Evolutionary conservation across 2,797 vertebrate genomes (phyloP).

Genomic region (Phalanger gymnotis): DNA sequence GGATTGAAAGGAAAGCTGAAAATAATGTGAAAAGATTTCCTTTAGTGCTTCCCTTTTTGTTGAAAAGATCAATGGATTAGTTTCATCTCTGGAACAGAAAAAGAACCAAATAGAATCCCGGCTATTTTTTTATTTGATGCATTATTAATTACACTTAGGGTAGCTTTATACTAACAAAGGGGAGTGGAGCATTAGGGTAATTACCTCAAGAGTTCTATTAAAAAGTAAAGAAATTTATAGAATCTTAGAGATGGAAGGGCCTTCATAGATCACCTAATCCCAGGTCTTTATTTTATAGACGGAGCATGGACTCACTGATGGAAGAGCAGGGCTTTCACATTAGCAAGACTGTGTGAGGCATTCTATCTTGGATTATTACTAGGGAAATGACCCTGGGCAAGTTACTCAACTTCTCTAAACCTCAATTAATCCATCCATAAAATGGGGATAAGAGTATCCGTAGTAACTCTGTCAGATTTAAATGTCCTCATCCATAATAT

Average conservation of each 20-base stretch:
- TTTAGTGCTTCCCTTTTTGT: slow-evolving; percentile 36
- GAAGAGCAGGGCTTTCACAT: background rate
- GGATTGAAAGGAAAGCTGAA: slow-evolving; percentile 31
- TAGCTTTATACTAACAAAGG: slow-evolving; percentile 24
- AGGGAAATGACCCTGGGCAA: background rate
- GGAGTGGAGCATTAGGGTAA: background rate
- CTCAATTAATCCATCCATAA: background rate
- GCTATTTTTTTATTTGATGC: slow-evolving; percentile 20
- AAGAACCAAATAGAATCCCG: slow-evolving; percentile 7
- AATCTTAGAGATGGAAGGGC: background rate
- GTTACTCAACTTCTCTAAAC: background rate
- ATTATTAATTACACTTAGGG: slow-evolving; percentile 21
- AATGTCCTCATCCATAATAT: background rate
- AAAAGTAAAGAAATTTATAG: background rate
- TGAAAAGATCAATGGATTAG: slow-evolving; percentile 13
- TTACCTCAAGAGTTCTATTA: background rate
- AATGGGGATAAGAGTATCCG: background rate
- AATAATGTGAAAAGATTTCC: slow-evolving; percentile 42
- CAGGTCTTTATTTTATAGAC: background rate
- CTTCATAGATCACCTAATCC: background rate
- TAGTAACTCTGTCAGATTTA: background rate
- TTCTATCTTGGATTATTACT: background rate
- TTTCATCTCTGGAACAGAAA: slow-evolving; percentile 47
- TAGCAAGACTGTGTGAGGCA: background rate
- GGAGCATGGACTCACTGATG: background rate